These are phyloP conservation scores for Epinotia ramella DNA, from an alignment of 2,888 invertebrate species.

Conservation along the genomic window DNA sequence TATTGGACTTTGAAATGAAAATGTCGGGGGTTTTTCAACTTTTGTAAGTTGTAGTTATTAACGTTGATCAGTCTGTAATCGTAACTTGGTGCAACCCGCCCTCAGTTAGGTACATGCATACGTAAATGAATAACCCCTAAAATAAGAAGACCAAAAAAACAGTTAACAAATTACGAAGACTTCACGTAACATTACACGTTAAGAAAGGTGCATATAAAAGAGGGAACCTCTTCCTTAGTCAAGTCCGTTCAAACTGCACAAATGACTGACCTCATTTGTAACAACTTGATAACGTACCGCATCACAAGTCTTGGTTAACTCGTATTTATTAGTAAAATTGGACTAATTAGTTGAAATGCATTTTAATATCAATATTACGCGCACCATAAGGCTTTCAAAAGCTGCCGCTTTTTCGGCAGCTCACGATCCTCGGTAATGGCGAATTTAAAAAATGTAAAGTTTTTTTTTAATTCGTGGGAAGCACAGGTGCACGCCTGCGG, in stretches of 20 bases:
- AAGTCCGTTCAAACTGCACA: background rate
- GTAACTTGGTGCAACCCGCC: no score
- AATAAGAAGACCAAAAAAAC: no score
- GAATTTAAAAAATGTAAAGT: constrained; percentile 66
- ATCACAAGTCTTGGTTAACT: constrained; percentile 10
- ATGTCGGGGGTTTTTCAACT: no score
- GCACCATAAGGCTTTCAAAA: constrained; percentile 51
- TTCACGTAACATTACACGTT: background rate
- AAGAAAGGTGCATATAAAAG: background rate
- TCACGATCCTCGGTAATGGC: constrained; percentile 69
- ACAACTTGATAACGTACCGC: constrained; percentile 14
- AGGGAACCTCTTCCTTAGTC: background rate
- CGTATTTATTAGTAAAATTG: constrained; percentile 28
- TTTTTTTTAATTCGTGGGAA: constrained; percentile 65
- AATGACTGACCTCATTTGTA: constrained; percentile 1
- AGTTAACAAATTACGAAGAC: background rate
- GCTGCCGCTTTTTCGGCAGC: constrained; percentile 61
- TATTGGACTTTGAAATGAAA: no score
- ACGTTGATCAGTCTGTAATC: no score
- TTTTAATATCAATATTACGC: constrained; percentile 38
- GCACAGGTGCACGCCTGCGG: constrained; percentile 80
- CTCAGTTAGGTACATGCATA: no score
- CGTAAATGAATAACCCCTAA: no score
- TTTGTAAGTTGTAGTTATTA: no score
- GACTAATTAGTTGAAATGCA: constrained; percentile 33